phyloP scores from a whole-genome alignment of 1,140 invertebrate species.

The Lepidurus couesii region DNA sequence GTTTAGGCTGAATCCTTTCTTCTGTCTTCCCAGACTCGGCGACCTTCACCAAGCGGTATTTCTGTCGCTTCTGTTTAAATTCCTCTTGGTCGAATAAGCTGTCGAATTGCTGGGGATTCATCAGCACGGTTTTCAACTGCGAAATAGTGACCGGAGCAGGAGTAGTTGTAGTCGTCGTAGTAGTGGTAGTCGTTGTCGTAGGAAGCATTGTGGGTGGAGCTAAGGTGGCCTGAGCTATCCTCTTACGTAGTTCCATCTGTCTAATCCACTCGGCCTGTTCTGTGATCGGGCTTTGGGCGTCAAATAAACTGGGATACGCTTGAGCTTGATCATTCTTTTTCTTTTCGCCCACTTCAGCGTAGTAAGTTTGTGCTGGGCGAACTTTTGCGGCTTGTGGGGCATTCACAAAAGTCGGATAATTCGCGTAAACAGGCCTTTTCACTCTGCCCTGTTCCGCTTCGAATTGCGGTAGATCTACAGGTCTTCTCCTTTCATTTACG shows the following conservation, averaged over 20 bases:
- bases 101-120: not conserved
- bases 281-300: not conserved
- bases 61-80: not conserved
- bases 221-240: not conserved
- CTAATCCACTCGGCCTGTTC: not conserved
- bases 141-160: not conserved
- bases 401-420: not conserved
- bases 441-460: not conserved
- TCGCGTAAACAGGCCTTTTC: not conserved
- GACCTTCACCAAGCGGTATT: not conserved
- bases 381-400: not conserved
- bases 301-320: not conserved
- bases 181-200: not conserved
- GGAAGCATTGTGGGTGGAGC: not conserved
- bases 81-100: conserved; percentile 10
- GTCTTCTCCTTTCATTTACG: too few relatives aligned
- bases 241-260: not conserved
- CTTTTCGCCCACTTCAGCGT: not conserved
- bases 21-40: not conserved
- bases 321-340: not conserved
- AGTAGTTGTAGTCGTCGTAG: not conserved
- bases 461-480: not conserved
- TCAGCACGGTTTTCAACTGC: not conserved
- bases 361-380: not conserved
- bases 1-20: not conserved